phyloP scores from a whole-genome alignment of 2,113 vertebrate species.

The Sceloporus tristichus region DNA sequence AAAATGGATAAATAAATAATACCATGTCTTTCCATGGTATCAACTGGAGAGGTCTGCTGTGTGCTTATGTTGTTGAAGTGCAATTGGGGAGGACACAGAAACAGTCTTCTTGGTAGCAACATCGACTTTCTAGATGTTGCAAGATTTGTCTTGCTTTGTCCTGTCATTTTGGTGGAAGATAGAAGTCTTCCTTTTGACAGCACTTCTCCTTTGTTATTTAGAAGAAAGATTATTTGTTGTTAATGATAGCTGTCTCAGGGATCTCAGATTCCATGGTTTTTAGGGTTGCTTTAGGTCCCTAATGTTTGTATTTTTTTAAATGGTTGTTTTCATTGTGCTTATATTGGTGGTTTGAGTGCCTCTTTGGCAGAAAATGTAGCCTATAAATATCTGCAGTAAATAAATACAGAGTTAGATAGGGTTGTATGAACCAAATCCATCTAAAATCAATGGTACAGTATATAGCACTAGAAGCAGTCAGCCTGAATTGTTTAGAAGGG shows the following conservation, averaged over 20 bases:
- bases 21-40: not conserved
- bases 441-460: not conserved
- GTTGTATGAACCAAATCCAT: not conserved
- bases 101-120: not conserved
- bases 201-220: not conserved
- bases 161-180: not conserved
- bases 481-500: not conserved
- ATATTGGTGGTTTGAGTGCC: not conserved
- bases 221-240: not conserved
- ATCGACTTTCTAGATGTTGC: not conserved
- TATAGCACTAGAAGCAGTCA: not conserved
- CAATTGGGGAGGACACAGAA: not conserved
- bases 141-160: not conserved
- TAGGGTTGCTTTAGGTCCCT: not conserved
- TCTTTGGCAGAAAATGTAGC: not conserved
- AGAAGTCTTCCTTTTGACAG: not conserved
- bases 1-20: too few relatives aligned
- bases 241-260: not conserved
- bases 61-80: not conserved
- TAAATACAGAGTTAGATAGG: not conserved
- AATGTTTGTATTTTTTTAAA: not conserved
- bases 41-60: not conserved
- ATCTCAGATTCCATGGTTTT: not conserved
- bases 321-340: not conserved
- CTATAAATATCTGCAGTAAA: conserved; percentile 6